Conservation (phyloP, 2,113 vertebrate genomes). For the Pelmatolapia mariae region DNA sequence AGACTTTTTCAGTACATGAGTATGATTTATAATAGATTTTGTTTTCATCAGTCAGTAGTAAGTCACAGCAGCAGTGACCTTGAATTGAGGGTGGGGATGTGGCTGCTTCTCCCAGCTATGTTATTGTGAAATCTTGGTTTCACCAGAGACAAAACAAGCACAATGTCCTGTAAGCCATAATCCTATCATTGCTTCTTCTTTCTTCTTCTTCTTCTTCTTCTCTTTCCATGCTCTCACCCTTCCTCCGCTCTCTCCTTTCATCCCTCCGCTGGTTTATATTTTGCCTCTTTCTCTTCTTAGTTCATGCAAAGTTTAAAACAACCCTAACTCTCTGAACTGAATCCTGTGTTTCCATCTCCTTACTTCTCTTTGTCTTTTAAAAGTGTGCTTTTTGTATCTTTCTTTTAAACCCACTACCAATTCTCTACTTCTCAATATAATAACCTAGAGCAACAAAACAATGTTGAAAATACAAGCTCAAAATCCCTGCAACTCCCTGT, state of each 20-base stretch:
- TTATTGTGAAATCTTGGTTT: constrained; percentile 30
- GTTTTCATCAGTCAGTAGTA: neutral
- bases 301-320: constrained; percentile 33
- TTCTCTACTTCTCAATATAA: neutral
- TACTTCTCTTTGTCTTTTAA: neutral
- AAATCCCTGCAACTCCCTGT: neutral
- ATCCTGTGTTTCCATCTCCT: neutral
- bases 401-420: neutral
- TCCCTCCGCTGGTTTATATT: neutral
- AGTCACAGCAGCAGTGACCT: neutral
- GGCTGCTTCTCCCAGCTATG: neutral
- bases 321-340: constrained; percentile 16
- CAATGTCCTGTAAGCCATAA: neutral
- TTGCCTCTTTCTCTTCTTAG: neutral
- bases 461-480: neutral
- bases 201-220: neutral
- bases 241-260: neutral
- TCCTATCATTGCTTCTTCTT: neutral
- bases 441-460: neutral
- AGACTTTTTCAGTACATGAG: neutral
- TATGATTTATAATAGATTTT: neutral
- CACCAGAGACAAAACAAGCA: constrained; percentile 9
- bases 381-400: neutral
- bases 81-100: neutral
- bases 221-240: neutral